Evolutionary conservation across 2,888 invertebrate species (phyloP), one percentile per base, ranked within the genome.

Genomic region (Xanthorhoe spadicearia): DNA sequence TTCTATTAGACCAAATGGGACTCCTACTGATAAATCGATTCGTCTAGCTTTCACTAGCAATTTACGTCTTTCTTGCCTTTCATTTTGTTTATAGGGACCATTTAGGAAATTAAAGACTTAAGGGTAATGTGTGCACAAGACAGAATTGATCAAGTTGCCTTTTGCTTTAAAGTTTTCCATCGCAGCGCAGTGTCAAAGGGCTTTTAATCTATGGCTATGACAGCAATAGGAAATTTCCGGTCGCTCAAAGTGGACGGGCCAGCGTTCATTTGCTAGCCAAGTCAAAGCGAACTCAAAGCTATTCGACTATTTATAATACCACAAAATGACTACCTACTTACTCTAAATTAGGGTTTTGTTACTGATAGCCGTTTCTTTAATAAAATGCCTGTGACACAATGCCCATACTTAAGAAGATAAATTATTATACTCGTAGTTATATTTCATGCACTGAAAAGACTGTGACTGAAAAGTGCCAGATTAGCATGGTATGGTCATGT

Each of bases 21-120:
- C 76, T 77, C 81, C 80, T 74, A 81, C 83, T 84, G 87, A 82
- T 82, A 84, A 86, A 89, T 88, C 77, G 85, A 82, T 80, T 83
- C 80, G 81, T 83, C 80, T 82, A 78, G 76, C 77, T 72, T 74
- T 78, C 73, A 70, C 74, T 69, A 69, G 72, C 74, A 75, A 72
- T 74, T 70, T 68, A 74, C 73, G 71, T 77, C 74, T 77, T 57
- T 17, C 23, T 50, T 43, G 19, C 46, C 71, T 65, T 74, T 71
- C 70, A 73, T 70, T 77, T 83, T 82, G 78, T 83, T 85, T 82
- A 83, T 83, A 74, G 80, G 74, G 73, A 70, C 73, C 79, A 83
- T 85, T 85, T 83, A 74, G 74, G 61, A 78, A 84, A 83, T 84
- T 77, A 79, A 85, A 77, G 74, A 59, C 58, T 48, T 49, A 13